Conservation (phyloP, 2,797 vertebrate genomes). For the Tadarida brasiliensis region DNA sequence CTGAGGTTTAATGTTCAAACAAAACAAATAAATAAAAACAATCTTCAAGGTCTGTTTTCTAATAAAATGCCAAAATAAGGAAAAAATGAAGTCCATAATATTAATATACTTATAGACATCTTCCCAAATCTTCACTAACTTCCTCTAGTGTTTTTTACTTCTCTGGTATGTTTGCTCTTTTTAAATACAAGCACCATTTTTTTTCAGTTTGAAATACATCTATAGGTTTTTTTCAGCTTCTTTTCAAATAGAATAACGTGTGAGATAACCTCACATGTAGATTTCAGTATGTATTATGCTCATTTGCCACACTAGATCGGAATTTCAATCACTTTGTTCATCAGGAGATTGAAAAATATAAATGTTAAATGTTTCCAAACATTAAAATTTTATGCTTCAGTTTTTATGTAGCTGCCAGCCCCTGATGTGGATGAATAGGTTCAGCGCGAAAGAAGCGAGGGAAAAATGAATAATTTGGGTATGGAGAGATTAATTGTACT, state of each 20-base stretch:
- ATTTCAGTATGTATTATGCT: not conserved
- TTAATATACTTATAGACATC: not conserved
- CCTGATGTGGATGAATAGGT: not conserved
- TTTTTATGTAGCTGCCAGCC: not conserved
- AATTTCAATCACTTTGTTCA: conserved; percentile 63
- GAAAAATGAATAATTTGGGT: not conserved
- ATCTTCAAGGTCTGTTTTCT: not conserved
- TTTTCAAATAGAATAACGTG: conserved; percentile 64
- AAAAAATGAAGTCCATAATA: not conserved
- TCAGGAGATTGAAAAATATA: conserved; percentile 45
- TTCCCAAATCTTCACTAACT: not conserved
- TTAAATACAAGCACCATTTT: not conserved
- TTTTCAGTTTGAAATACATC: conserved; percentile 14
- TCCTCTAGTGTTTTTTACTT: not conserved
- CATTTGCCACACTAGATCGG: not conserved
- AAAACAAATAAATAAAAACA: not conserved
- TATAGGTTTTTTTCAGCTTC: not conserved
- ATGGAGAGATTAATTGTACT: not conserved
- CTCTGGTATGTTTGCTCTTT: not conserved
- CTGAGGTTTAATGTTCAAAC: not conserved
- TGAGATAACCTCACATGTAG: not conserved
- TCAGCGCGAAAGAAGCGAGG: not conserved
- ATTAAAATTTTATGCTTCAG: not conserved
- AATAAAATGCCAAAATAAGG: conserved; percentile 1
- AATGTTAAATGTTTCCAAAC: conserved; percentile 6